Evolutionary conservation across 1,140 invertebrate genomes (phyloP).

Genomic region (Drosophila equinoxialis): DNA sequence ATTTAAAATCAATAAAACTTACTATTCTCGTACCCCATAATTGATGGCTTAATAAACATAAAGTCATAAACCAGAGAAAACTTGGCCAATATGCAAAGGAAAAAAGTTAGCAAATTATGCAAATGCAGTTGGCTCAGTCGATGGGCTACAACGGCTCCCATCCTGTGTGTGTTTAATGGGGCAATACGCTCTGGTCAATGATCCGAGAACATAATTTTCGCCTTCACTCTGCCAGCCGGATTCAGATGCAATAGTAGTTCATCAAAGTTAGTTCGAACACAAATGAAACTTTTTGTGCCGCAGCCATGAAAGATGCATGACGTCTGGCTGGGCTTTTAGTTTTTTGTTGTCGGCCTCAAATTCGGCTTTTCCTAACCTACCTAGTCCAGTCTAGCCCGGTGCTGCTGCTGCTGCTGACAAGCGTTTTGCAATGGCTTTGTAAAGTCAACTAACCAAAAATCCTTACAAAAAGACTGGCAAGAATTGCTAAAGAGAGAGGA

Average conservation of each 20-base stretch:
- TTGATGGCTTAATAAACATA: slow-evolving; percentile 77
- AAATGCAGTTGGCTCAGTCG: slow-evolving; percentile 63
- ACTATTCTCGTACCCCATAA: slow-evolving; percentile 44
- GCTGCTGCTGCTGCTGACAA: slow-evolving; percentile 55
- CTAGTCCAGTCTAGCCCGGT: slow-evolving; percentile 19
- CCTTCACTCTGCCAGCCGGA: slow-evolving; percentile 24
- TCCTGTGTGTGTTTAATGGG: slow-evolving; percentile 56
- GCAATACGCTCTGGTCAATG: slow-evolving; percentile 69
- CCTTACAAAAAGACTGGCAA: slow-evolving; percentile 54
- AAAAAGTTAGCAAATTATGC: slow-evolving; percentile 77
- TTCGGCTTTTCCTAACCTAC: neutral
- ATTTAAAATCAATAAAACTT: slow-evolving; percentile 57
- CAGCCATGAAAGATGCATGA: slow-evolving; percentile 64
- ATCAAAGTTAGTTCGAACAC: slow-evolving; percentile 78
- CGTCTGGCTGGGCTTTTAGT: slow-evolving; percentile 32
- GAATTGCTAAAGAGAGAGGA: neutral
- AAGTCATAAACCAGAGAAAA: slow-evolving; percentile 48
- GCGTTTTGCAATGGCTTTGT: slow-evolving; percentile 64
- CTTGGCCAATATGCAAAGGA: slow-evolving; percentile 62
- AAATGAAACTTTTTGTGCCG: slow-evolving; percentile 71
- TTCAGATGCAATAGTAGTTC: slow-evolving; percentile 39
- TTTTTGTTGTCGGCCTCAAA: neutral
- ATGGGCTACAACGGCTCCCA: slow-evolving; percentile 22
- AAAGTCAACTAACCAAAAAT: slow-evolving; percentile 73
- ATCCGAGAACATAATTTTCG: slow-evolving; percentile 68